Conservation (phyloP, 2,888 invertebrate species). For the Apamea monoglypha region DNA sequence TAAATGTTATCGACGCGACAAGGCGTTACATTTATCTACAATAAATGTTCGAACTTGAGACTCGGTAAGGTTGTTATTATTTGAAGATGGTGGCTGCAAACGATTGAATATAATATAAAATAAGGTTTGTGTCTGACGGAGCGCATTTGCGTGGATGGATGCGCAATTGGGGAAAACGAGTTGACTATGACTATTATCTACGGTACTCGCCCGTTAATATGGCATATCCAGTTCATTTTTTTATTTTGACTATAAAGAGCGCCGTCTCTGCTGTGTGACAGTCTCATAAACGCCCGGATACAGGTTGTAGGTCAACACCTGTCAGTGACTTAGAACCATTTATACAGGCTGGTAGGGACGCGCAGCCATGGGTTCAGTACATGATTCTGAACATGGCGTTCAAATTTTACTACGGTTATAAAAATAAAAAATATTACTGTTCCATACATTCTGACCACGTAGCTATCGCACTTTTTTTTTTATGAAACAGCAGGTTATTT, state of each 20-base stretch:
- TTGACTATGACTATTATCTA: not conserved
- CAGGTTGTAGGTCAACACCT: no score
- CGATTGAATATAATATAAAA: slow-evolving; percentile 12
- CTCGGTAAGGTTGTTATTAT: slow-evolving; percentile 35
- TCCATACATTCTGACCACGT: no score
- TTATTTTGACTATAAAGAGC: not conserved
- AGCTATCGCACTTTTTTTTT: no score
- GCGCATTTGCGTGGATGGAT: not conserved
- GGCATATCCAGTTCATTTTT: not conserved
- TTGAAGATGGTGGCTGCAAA: slow-evolving; percentile 22
- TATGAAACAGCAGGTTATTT: no score
- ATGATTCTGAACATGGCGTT: no score
- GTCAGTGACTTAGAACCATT: not conserved
- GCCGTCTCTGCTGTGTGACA: not conserved
- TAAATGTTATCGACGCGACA: slow-evolving; percentile 68
- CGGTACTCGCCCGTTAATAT: not conserved
- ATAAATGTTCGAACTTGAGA: slow-evolving; percentile 40
- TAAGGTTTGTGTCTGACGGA: not conserved
- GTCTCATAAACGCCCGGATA: not conserved
- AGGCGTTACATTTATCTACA: slow-evolving; percentile 51
- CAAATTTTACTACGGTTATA: no score
- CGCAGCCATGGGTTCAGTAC: no score
- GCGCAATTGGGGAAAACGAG: not conserved
- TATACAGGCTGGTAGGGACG: not conserved
- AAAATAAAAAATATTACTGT: no score